Conservation (phyloP, 37 sponge, comb jelly and placozoan genomes). For the Spongilla lacustris region DNA sequence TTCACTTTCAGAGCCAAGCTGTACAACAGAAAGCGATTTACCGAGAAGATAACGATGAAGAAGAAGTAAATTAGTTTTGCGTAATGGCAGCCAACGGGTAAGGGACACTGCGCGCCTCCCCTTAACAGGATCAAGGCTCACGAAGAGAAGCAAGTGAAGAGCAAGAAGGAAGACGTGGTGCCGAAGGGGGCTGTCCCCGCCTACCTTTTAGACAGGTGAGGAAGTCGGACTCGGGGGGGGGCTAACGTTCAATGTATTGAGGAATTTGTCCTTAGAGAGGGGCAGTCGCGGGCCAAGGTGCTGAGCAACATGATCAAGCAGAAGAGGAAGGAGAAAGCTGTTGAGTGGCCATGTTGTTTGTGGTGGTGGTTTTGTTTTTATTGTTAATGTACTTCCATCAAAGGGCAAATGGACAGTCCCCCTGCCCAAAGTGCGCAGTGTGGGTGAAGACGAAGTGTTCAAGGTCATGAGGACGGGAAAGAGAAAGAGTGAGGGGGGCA, state of each 20-base stretch:
- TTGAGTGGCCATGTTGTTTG: conserved; percentile 4
- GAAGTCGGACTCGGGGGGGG: not conserved
- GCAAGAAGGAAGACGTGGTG: conserved; percentile 80
- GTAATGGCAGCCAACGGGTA: too few species aligned
- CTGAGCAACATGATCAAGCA: conserved; percentile 98
- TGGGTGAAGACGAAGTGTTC: conserved; percentile 97
- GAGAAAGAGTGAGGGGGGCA: conserved; percentile 60
- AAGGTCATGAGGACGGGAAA: conserved; percentile 95
- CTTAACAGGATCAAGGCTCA: conserved; percentile 84
- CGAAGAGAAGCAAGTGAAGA: conserved; percentile 83
- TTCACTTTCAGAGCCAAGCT: conserved; percentile 82
- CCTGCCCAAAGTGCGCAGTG: conserved; percentile 92
- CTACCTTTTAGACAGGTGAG: conserved; percentile 93
- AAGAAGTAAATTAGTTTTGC: conserved; percentile 62
- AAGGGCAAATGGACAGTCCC: conserved; percentile 99
- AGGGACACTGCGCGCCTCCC: not conserved
- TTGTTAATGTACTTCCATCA: not conserved
- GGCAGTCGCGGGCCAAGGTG: conserved; percentile 93
- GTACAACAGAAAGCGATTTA: conserved; percentile 92
- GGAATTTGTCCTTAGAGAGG: conserved; percentile 72
- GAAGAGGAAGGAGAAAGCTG: conserved; percentile 99
- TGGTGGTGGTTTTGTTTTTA: not conserved
- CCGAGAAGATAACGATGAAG: conserved; percentile 96
- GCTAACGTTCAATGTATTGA: too few species aligned
- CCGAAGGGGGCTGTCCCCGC: conserved; percentile 98